These are phyloP conservation scores for Platygyra sinensis DNA, from an alignment of 64 coral and sea anemone genomes.

Conservation along the genomic window DNA sequence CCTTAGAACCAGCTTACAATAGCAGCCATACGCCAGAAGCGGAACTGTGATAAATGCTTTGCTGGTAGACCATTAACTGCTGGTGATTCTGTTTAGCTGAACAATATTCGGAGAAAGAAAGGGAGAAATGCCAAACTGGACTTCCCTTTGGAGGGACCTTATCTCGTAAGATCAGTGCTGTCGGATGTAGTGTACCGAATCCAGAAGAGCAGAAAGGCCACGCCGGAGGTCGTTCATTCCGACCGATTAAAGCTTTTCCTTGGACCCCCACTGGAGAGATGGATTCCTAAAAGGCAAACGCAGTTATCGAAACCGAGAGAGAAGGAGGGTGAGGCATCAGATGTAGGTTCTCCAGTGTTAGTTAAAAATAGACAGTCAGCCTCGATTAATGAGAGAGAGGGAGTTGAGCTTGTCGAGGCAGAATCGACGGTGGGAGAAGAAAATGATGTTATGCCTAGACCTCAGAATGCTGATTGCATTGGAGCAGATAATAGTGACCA, in stretches of 20 bases:
- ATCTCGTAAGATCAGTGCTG: conserved; percentile 18
- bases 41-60: conserved; percentile 48
- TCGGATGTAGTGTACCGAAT: conserved; percentile 62
- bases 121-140: conserved; percentile 41
- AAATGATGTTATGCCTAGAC: no score
- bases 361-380: no score
- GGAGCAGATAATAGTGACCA: conserved; percentile 3
- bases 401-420: no score
- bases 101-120: conserved; percentile 31
- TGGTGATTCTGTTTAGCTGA: conserved; percentile 56
- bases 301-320: no score
- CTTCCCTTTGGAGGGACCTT: conserved; percentile 40
- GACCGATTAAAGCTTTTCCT: conserved; percentile 40
- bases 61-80: conserved; percentile 5
- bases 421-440: no score
- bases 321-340: no score
- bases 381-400: no score
- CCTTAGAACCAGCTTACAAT: no score
- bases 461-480: no score
- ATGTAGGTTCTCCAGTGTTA: no score
- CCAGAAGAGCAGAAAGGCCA: conserved; percentile 17
- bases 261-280: conserved; percentile 34
- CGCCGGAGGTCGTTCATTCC: conserved; percentile 45
- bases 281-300: no score
- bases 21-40: conserved; percentile 52